Evolutionary conservation across 2,888 invertebrate genomes (phyloP), one percentile per base, ranked within the genome.

Genomic region (Eupithecia insigniata): DNA sequence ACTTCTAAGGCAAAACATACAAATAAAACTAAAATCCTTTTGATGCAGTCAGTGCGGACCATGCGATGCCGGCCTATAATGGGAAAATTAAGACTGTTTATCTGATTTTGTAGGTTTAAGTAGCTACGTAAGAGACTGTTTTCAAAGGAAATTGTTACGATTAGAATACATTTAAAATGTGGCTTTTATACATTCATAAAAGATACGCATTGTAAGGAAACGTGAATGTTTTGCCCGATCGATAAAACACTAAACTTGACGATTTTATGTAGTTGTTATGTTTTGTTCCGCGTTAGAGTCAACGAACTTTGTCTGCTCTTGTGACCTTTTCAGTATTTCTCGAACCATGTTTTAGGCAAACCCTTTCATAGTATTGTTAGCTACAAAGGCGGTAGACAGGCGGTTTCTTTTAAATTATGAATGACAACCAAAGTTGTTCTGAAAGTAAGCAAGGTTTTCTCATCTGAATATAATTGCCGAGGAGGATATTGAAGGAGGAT

Each of bases 221-320:
- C 73, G 71, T 74, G 73, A 73, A 78, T 78, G 71, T 75, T 75
- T 76, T 72, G 69, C 66, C 34, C 22, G 64, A 64, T 64, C 64
- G 22, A 64, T 64, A 64, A 0, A 64, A 26, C 36, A 39, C 22
- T 62, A 34, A 32, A 62, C 61, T 34, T 4, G n/a, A n/a, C 34
- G 22, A 22, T 64, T 34, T 36, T 36, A 34, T 7, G 43, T 65
- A 62, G 36, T 34, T 46, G 36, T 34, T 46, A 69, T 68, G 43
- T 75, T 78, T 76, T 78, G 73, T 78, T 68, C 66, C 61, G 76
- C 75, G 79, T 6, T 78, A 77, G 71, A 83, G 82, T 82, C 83
- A 80, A 67, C 74, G 82, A 85, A 83, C 86, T 80, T 79, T 60
- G 64, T 28, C 72, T 69, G 72, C 78, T 68, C 71, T 77, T 78